phyloP scores from a whole-genome alignment of 2,797 vertebrate species.

The Myiotriccus ornatus region DNA sequence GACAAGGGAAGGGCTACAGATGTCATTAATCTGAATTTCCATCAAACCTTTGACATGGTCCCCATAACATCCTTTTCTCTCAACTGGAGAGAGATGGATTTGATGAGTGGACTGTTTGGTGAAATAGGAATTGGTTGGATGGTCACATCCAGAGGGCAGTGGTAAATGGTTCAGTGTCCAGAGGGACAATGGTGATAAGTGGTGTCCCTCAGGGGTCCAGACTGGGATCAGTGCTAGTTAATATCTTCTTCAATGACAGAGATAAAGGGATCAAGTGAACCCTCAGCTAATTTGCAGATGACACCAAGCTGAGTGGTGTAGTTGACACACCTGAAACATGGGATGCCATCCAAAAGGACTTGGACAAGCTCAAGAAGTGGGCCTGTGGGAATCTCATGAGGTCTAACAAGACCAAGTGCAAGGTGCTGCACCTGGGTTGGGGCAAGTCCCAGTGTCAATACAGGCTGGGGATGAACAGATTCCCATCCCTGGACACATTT shows the following conservation, averaged over 20 bases:
- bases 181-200: not conserved
- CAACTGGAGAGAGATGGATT: not conserved
- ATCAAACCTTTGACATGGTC: not conserved
- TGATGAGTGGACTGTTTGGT: not conserved
- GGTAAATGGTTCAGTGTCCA: not conserved
- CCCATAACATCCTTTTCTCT: not conserved
- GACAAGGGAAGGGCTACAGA: not conserved
- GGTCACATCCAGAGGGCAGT: not conserved
- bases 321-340: not conserved
- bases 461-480: not conserved
- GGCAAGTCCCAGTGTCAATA: not conserved
- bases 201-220: not conserved
- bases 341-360: not conserved
- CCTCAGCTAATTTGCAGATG: not conserved
- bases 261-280: not conserved
- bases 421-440: not conserved
- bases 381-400: not conserved
- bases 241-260: not conserved
- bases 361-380: not conserved
- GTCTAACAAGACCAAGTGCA: not conserved
- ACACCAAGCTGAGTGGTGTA: not conserved
- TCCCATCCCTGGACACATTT: not conserved
- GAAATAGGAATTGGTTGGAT: not conserved
- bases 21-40: not conserved
- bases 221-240: not conserved